Evolutionary conservation across 2,797 vertebrate genomes (phyloP).

Genomic region (Helarctos malayanus): DNA sequence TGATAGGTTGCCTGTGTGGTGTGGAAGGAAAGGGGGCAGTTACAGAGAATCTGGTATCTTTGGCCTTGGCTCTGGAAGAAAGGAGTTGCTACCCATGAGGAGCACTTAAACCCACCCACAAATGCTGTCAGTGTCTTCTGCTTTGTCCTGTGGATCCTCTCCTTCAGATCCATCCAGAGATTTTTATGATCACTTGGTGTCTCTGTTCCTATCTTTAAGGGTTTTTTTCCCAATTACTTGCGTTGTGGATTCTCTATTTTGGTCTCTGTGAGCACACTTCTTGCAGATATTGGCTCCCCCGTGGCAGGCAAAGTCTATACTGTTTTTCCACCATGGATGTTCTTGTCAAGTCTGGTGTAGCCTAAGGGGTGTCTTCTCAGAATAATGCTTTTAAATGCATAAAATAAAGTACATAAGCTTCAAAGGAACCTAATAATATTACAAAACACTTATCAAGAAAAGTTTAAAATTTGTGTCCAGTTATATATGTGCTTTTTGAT

Average conservation of each 20-base stretch:
- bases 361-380: background rate
- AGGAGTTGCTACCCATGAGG: background rate
- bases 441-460: background rate
- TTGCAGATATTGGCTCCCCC: background rate
- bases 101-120: background rate
- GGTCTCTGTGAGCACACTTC: background rate
- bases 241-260: background rate
- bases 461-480: background rate
- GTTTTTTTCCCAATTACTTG: background rate
- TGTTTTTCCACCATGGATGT: background rate
- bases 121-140: background rate
- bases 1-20: background rate
- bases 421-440: background rate
- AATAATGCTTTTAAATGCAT: conserved; percentile 26
- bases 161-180: background rate
- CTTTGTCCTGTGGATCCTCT: background rate
- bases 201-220: background rate
- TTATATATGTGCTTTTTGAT: background rate
- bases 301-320: rapidly evolving
- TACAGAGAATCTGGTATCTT: background rate
- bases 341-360: background rate
- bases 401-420: background rate
- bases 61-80: background rate
- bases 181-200: background rate
- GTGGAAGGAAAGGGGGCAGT: background rate